These are phyloP conservation scores for Arctocebus calabarensis DNA, from an alignment of 2,797 vertebrate genomes.

Conservation along the genomic window DNA sequence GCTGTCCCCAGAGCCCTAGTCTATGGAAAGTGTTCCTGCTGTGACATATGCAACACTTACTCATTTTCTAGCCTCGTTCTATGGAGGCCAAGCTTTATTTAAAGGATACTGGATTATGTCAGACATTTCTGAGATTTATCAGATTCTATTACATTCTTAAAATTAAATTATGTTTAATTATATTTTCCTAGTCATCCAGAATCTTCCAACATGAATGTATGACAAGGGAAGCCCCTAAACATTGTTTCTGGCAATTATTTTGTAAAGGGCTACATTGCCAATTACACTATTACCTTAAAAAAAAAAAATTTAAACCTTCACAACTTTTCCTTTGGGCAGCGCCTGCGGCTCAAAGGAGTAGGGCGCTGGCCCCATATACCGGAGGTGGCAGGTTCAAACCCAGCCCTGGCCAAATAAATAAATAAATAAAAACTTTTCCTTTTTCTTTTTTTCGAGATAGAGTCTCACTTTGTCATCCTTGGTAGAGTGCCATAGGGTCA, in stretches of 20 bases:
- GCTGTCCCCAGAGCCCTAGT: not conserved
- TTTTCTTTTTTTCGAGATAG: too few relatives aligned
- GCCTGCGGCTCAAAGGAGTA: too few relatives aligned
- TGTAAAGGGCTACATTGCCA: not conserved
- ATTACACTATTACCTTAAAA: too few relatives aligned
- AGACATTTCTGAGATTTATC: not conserved
- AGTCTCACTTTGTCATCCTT: too few relatives aligned
- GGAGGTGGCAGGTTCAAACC: too few relatives aligned
- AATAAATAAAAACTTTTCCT: too few relatives aligned
- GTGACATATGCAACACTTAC: not conserved
- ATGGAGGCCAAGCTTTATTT: not conserved
- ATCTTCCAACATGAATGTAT: not conserved
- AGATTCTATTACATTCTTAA: not conserved
- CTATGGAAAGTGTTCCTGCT: not conserved
- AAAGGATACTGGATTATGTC: not conserved
- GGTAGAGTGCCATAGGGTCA: too few relatives aligned
- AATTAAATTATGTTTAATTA: slow-evolving; percentile 36
- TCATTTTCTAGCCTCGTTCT: not conserved
- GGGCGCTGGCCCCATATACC: too few relatives aligned
- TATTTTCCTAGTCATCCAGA: slow-evolving; percentile 30
- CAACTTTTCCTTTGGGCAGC: not conserved
- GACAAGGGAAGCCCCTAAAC: not conserved
- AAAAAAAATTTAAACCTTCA: not conserved
- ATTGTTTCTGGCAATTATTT: slow-evolving; percentile 2
- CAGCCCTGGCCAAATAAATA: too few relatives aligned